A percentile compares a stretch with the other conserved stretches of the same genome.
phyloP scores from a whole-genome alignment of 2,797 vertebrate species.

The Hephaestus fuliginosus region DNA sequence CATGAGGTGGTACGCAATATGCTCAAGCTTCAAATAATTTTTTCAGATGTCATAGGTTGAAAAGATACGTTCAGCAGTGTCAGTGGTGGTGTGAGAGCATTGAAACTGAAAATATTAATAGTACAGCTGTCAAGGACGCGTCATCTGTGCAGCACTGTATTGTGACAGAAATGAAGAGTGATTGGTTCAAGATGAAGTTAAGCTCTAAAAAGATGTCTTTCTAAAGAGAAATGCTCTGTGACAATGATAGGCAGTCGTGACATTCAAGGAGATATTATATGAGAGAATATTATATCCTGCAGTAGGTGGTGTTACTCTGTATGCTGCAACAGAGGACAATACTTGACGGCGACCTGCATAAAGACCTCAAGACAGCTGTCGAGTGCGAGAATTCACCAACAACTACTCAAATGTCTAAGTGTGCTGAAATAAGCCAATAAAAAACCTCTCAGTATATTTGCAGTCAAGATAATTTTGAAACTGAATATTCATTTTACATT shows the following conservation, averaged over 20 bases:
- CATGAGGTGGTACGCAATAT: not conserved
- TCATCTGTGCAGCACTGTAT: not conserved
- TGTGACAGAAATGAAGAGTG: slow-evolving; percentile 4
- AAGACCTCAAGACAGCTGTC: not conserved
- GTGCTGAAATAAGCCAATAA: not conserved
- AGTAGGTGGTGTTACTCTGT: not conserved
- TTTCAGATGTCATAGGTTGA: not conserved
- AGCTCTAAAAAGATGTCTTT: slow-evolving; percentile 1
- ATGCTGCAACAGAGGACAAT: not conserved
- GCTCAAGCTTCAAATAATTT: not conserved
- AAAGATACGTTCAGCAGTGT: not conserved
- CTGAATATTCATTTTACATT: not conserved
- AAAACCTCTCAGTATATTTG: not conserved
- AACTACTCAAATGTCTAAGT: not conserved
- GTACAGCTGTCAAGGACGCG: not conserved
- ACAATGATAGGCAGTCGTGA: not conserved
- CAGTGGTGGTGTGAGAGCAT: not conserved
- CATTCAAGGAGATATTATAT: not conserved
- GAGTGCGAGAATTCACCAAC: not conserved
- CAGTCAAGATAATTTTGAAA: not conserved
- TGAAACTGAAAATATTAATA: slow-evolving; percentile 11
- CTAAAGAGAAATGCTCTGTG: not conserved
- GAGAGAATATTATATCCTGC: not conserved
- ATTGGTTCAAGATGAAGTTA: not conserved
- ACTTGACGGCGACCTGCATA: not conserved